phyloP scores from a whole-genome alignment of 2,113 vertebrate species.

The Neogale vison region DNA sequence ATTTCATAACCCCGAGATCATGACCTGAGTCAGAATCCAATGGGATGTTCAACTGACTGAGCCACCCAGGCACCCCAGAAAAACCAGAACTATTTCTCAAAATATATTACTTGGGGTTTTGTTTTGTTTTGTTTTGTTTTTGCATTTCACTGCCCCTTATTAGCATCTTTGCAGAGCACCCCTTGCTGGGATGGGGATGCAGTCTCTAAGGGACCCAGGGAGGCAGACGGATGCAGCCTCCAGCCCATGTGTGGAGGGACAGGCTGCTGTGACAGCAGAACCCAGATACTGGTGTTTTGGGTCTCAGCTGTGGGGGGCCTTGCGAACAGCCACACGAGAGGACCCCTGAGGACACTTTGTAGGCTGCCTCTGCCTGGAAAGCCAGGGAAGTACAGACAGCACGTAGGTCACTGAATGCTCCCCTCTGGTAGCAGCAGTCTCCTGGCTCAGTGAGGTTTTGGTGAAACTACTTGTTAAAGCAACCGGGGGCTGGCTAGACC shows the following conservation, averaged over 20 bases:
- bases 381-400: rapidly evolving
- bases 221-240: not conserved
- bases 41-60: not conserved
- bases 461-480: conserved; percentile 40
- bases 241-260: not conserved
- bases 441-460: not conserved
- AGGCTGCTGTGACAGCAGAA: not conserved
- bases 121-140: not conserved
- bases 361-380: no score
- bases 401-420: not conserved
- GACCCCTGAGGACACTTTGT: not conserved
- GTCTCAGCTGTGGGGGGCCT: not conserved
- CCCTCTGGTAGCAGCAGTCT: conserved; percentile 18
- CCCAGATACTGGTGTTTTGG: not conserved
- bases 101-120: not conserved
- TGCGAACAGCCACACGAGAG: not conserved
- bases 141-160: not conserved
- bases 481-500: not conserved
- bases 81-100: not conserved
- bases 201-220: rapidly evolving
- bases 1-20: not conserved
- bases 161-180: not conserved
- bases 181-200: not conserved
- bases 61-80: not conserved
- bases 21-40: not conserved